phyloP scores from a whole-genome alignment of 2,797 vertebrate species.

The Toxotes lorentzi region DNA sequence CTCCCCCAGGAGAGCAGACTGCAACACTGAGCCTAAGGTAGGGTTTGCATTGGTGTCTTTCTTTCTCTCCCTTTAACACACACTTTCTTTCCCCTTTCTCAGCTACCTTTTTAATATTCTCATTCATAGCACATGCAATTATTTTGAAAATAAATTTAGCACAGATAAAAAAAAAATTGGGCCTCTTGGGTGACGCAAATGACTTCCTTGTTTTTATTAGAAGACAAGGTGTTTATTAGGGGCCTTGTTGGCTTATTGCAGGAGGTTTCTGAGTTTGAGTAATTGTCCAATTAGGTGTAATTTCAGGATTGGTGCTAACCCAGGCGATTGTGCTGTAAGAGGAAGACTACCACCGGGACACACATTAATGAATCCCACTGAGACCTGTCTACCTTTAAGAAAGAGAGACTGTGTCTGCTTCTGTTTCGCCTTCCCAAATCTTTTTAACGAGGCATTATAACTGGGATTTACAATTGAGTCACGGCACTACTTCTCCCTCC shows the following conservation, averaged over 20 bases:
- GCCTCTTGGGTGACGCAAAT: slow-evolving; percentile 99
- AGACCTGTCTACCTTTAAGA: slow-evolving; percentile 92
- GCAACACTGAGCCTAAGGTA: slow-evolving; percentile 88
- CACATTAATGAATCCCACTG: slow-evolving; percentile 99
- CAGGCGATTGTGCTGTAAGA: slow-evolving; percentile 92
- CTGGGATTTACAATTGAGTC: slow-evolving; percentile 86
- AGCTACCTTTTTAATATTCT: slow-evolving; percentile 94
- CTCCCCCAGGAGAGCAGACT: slow-evolving; percentile 90
- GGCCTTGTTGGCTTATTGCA: slow-evolving; percentile 96
- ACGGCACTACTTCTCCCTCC: slow-evolving; percentile 75
- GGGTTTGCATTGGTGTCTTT: slow-evolving; percentile 90
- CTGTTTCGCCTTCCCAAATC: slow-evolving; percentile 93
- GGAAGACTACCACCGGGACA: slow-evolving; percentile 92
- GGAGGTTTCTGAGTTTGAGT: slow-evolving; percentile 99
- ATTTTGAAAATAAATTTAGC: slow-evolving; percentile 99
- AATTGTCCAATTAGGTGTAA: slow-evolving; percentile 99
- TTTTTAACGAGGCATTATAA: slow-evolving; percentile 91
- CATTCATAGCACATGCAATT: slow-evolving; percentile 93
- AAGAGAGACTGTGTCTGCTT: slow-evolving; percentile 88
- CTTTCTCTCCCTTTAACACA: slow-evolving; percentile 51
- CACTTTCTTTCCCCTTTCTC: slow-evolving; percentile 72
- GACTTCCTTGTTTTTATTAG: slow-evolving; percentile 98
- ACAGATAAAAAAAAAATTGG: slow-evolving; percentile 91
- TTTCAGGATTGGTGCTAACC: slow-evolving; percentile 96
- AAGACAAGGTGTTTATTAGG: slow-evolving; percentile 99